Percentiles rank a stretch among this genome's conserved stretches.
Evolutionary conservation across 64 coral and sea anemone species (phyloP).

Genomic region (Porites lutea): DNA sequence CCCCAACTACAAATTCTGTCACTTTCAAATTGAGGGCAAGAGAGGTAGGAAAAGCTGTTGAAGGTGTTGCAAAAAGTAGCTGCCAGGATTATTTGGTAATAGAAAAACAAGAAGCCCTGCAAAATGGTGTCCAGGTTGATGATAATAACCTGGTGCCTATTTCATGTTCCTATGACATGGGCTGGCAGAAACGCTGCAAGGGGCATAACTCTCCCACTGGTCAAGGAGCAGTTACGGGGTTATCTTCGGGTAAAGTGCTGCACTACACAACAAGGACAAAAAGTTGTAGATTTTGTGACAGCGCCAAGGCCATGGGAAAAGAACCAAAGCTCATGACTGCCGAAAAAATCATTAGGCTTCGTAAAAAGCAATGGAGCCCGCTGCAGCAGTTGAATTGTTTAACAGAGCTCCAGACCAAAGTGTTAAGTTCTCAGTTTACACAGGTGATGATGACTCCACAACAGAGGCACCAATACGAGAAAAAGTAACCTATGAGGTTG

Average conservation of each 20-base stretch:
- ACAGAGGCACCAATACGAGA: background rate
- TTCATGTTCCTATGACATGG: conserved; percentile 41
- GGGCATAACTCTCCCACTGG: conserved; percentile 67
- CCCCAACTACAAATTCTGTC: conserved; percentile 45
- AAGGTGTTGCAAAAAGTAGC: conserved; percentile 56
- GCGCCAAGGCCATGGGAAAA: conserved; percentile 21
- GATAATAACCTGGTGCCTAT: background rate
- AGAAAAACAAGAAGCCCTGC: conserved; percentile 7
- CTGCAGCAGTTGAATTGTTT: conserved; percentile 35
- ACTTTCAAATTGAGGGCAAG: conserved; percentile 66
- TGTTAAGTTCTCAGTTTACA: conserved; percentile 17
- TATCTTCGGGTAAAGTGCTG: conserved; percentile 60
- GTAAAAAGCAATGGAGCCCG: conserved; percentile 21
- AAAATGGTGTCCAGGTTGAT: background rate
- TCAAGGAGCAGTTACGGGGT: conserved; percentile 74
- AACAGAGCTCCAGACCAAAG: background rate
- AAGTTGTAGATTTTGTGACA: conserved; percentile 16
- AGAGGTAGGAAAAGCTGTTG: conserved; percentile 63
- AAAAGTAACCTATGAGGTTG: conserved; percentile 24
- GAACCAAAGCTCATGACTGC: conserved; percentile 20
- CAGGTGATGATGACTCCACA: conserved; percentile 23
- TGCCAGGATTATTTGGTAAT: conserved; percentile 5
- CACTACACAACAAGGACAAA: conserved; percentile 59
- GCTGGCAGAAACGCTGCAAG: conserved; percentile 70
- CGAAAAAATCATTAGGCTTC: conserved; percentile 2